Percentiles rank a stretch among this genome's conserved stretches.
These are phyloP conservation scores for Hippopotamyrus pictus DNA, from an alignment of 2,797 vertebrate species.

Conservation along the genomic window DNA sequence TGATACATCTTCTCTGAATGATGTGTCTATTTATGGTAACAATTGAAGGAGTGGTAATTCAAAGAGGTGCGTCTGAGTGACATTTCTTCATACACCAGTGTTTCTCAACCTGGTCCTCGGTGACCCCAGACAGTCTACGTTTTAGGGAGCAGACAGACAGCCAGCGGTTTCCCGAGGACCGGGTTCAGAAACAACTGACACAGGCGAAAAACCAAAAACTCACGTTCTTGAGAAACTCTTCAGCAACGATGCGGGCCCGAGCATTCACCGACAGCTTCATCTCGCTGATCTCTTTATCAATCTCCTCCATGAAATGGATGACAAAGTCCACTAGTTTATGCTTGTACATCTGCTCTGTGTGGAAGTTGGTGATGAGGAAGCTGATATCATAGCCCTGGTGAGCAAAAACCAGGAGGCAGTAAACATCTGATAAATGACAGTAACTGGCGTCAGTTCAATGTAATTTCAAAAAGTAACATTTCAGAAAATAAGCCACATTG, in stretches of 20 bases:
- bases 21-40: not conserved
- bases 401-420: not conserved
- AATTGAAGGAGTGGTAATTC: not conserved
- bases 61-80: not conserved
- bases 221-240: constrained; percentile 98
- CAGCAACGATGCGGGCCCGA: constrained; percentile 88
- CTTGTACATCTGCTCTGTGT: constrained; percentile 99
- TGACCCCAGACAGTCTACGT: not conserved
- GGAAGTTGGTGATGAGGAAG: constrained; percentile 98
- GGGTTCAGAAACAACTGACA: not conserved
- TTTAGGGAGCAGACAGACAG: not conserved
- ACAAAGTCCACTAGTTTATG: constrained; percentile 98
- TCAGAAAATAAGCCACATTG: not conserved
- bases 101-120: not conserved
- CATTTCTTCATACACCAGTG: not conserved
- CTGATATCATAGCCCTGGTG: constrained; percentile 94
- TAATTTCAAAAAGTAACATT: not conserved
- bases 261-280: constrained; percentile 98
- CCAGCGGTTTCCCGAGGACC: not conserved
- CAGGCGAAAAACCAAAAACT: constrained; percentile 37
- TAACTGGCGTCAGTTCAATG: not conserved
- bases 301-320: constrained; percentile 99
- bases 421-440: not conserved
- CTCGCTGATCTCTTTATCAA: constrained; percentile 98
- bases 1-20: not conserved